Percentiles rank a stretch among this genome's conserved stretches.
These are phyloP conservation scores for Hydropotes inermis DNA, from an alignment of 2,113 vertebrate genomes.

Conservation along the genomic window DNA sequence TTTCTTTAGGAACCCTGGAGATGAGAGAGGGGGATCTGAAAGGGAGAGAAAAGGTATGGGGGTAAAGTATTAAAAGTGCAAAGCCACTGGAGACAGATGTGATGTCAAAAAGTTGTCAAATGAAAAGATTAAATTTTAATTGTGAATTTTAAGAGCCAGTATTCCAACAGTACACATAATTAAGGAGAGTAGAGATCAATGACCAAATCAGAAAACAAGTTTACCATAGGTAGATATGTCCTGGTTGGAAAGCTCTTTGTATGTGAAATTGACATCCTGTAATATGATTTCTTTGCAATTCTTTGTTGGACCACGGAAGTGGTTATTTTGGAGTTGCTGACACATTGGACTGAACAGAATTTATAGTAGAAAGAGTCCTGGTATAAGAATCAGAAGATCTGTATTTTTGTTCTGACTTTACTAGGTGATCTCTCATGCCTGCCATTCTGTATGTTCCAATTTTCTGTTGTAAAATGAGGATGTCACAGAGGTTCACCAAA, in stretches of 20 bases:
- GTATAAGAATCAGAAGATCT: not conserved
- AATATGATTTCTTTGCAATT: not conserved
- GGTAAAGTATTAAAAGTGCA: not conserved
- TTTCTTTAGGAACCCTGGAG: not conserved
- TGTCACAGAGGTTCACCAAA: not conserved
- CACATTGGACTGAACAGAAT: not conserved
- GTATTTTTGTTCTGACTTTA: not conserved
- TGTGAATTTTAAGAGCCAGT: not conserved
- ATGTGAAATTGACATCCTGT: not conserved
- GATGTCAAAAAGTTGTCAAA: not conserved
- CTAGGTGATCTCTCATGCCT: not conserved
- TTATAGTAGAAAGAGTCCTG: not conserved
- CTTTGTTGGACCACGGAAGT: not conserved
- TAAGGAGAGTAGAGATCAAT: not conserved
- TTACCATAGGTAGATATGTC: not conserved
- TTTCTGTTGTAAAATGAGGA: constrained; percentile 1
- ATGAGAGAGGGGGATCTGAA: not conserved
- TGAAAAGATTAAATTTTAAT: constrained; percentile 12
- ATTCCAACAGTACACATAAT: not conserved
- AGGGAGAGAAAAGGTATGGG: not conserved
- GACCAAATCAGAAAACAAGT: not conserved
- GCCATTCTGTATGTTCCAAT: not conserved
- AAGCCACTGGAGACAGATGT: not conserved
- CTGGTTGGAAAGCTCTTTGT: not conserved
- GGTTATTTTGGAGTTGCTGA: not conserved